Conservation (phyloP, 2,113 vertebrate genomes). For the Pristiophorus japonicus region DNA sequence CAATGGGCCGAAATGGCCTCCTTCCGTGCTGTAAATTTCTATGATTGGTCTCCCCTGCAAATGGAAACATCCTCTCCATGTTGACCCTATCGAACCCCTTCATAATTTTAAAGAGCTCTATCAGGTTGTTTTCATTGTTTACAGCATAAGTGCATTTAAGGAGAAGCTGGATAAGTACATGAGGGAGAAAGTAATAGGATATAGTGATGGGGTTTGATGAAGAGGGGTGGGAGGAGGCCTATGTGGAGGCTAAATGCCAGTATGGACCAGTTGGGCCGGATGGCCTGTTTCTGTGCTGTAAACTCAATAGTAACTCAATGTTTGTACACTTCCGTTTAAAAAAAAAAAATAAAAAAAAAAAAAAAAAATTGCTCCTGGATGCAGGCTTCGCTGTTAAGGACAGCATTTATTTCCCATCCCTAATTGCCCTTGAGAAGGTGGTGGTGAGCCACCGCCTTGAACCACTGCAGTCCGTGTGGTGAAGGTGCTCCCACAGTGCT, state of each 20-base stretch:
- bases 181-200: background rate
- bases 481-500: too few relatives aligned
- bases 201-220: background rate
- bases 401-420: too few relatives aligned
- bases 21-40: too few relatives aligned
- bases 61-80: background rate
- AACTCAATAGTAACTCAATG: background rate
- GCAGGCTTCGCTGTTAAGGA: too few relatives aligned
- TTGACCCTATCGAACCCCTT: background rate
- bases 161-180: background rate
- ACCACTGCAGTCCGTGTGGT: too few relatives aligned
- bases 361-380: too few relatives aligned
- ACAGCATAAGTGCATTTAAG: background rate
- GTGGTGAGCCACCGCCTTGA: too few relatives aligned
- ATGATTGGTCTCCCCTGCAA: background rate
- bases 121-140: background rate
- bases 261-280: background rate
- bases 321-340: background rate
- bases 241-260: background rate
- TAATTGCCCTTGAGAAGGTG: too few relatives aligned
- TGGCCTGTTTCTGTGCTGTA: background rate
- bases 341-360: too few relatives aligned
- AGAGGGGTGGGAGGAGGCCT: background rate
- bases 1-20: too few relatives aligned
- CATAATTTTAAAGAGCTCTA: background rate